These are phyloP conservation scores for Melieria crassipennis DNA, from an alignment of 2,888 invertebrate species.

Conservation along the genomic window DNA sequence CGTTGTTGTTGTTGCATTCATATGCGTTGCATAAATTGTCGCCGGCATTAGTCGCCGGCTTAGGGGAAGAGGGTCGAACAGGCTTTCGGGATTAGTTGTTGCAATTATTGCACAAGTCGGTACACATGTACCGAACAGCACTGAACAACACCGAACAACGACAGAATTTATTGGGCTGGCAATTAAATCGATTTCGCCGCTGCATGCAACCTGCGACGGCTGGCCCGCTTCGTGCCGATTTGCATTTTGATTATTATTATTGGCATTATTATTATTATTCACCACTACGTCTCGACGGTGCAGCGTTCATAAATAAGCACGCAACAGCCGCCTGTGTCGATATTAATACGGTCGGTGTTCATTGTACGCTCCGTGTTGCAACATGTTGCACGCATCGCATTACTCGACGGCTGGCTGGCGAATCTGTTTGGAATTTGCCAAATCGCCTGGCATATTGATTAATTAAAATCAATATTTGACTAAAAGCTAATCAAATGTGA, in stretches of 20 bases:
- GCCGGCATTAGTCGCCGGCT: neutral
- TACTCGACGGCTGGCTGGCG: too few relatives aligned
- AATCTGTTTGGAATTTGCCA: neutral
- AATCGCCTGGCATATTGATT: neutral
- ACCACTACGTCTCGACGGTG: neutral
- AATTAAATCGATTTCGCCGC: slow-evolving; percentile 11
- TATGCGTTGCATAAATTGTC: neutral
- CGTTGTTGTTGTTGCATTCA: neutral
- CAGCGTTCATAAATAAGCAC: slow-evolving; percentile 10
- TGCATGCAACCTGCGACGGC: neutral
- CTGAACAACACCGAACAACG: neutral
- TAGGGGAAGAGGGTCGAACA: neutral
- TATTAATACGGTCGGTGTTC: neutral
- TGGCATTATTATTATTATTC: slow-evolving; percentile 27
- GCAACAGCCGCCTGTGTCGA: neutral
- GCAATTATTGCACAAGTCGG: slow-evolving; percentile 24
- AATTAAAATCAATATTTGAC: slow-evolving; percentile 21
- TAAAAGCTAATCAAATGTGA: slow-evolving; percentile 10
- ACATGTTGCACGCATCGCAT: too few relatives aligned
- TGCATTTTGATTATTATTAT: slow-evolving; percentile 27
- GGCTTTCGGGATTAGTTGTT: neutral
- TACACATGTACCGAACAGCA: too few relatives aligned
- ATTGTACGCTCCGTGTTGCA: too few relatives aligned
- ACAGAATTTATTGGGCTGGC: slow-evolving; percentile 5
- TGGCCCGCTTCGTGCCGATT: slow-evolving; percentile 22